Base-by-base conservation (phyloP, 2,797 vertebrate species). In the Fringilla coelebs region DNA sequence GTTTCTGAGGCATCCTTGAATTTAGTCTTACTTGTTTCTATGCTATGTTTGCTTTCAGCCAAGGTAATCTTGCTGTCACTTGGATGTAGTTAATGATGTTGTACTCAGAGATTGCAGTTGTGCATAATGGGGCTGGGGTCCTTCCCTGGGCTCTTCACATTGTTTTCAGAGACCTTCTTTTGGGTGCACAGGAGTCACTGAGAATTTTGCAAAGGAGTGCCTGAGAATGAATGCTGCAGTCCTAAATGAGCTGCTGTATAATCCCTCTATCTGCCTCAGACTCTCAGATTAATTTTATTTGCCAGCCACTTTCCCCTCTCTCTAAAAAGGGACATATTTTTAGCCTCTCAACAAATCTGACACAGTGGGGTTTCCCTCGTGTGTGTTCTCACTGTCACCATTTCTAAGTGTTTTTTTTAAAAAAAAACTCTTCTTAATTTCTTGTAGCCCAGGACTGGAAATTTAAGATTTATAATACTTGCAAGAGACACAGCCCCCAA, bases 231-330 rank as follows among this genome's bases (percentile, higher is more conserved):
- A 91, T 92, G 54, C 71, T 74, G 46, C 81, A 68, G 26, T 80
- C 54, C 92, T 89, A 93, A 97, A 85, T 58, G 94, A 96, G 72
- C 92, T 77, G 92, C 85, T 85, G 81, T 82, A 74, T 95, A 97
- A 96, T 97, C 95, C 94, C 80, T 90, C 94, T 94, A 65, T 96
- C 87, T 94, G 89, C 85, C 92, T 87, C 96, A 81, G 89, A 66
- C 81, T 72, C 77, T 97, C 93, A 93, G 79, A 95, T 82, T 96
- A 93, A 96, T 89, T 70, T 72, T 93, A 75, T 94, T 95, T 89
- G 38, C 89, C 72, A 88, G 80, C 89, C 81, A 55, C 63, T 93
- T 76, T 48, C 36, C 11, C n/a, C 15, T 45, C 31, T 71, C 63
- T 78, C 62, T 76, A 40, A 62, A 95, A 49, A 68, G 17, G 4